These are phyloP conservation scores for Neomonachus schauinslandi DNA, from an alignment of 2,113 vertebrate species.

Conservation along the genomic window DNA sequence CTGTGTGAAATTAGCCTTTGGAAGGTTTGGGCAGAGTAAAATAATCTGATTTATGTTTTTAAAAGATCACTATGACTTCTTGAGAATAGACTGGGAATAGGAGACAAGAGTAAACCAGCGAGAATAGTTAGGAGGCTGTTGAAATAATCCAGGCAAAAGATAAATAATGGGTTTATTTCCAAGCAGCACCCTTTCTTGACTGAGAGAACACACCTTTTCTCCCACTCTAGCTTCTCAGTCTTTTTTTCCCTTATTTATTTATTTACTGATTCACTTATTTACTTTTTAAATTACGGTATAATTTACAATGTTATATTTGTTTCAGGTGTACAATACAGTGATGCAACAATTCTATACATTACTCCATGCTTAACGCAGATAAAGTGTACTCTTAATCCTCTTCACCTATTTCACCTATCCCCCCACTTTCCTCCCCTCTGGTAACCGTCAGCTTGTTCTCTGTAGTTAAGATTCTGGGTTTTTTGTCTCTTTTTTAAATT, in stretches of 20 bases:
- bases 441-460: background rate
- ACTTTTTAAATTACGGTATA: background rate
- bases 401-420: background rate
- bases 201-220: background rate
- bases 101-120: slow-evolving; percentile 23
- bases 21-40: slow-evolving; percentile 2
- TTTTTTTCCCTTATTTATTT: background rate
- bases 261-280: background rate
- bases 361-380: background rate
- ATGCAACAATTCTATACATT: background rate
- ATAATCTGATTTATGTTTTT: slow-evolving; percentile 14
- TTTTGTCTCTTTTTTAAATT: background rate
- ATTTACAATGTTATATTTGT: background rate
- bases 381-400: background rate
- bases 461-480: background rate
- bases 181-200: background rate
- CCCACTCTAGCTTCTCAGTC: background rate
- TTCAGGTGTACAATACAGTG: background rate
- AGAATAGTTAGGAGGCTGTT: background rate
- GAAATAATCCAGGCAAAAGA: slow-evolving; percentile 26
- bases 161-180: slow-evolving; percentile 3
- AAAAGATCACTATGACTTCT: slow-evolving; percentile 2
- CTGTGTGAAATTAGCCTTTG: background rate
- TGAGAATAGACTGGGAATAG: background rate
- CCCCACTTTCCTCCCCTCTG: background rate